phyloP scores from a whole-genome alignment of 1,140 invertebrate genomes.

The Macrobrachium rosenbergii region DNA sequence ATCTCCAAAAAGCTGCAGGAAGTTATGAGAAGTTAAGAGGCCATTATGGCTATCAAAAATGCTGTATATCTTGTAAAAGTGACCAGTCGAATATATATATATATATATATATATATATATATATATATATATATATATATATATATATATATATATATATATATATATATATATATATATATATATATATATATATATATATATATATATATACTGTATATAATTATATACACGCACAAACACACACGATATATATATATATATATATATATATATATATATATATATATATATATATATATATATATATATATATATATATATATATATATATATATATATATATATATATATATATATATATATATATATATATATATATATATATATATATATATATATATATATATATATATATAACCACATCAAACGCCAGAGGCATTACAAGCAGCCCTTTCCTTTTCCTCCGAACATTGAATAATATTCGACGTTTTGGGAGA shows the following conservation, averaged over 20 bases:
- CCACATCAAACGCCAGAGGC: not conserved
- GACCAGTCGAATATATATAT: not conserved
- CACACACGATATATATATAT: too few relatives aligned
- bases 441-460: too few relatives aligned
- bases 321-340: slow-evolving; percentile 18
- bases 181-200: slow-evolving; percentile 4
- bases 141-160: slow-evolving; percentile 4
- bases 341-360: slow-evolving; percentile 7
- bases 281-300: slow-evolving; percentile 27
- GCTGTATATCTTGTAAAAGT: too few relatives aligned
- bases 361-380: slow-evolving; percentile 26
- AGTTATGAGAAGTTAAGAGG: too few relatives aligned
- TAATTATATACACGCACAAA: not conserved
- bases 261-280: slow-evolving; percentile 27
- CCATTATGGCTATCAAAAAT: too few relatives aligned
- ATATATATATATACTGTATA: not conserved
- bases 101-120: slow-evolving; percentile 11
- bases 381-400: slow-evolving; percentile 30
- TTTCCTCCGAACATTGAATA: too few relatives aligned
- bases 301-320: slow-evolving; percentile 5
- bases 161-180: slow-evolving; percentile 16
- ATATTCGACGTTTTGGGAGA: too few relatives aligned
- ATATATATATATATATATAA: slow-evolving; percentile 25
- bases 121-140: slow-evolving; percentile 15
- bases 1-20: too few relatives aligned